Conservation (phyloP, 2,797 vertebrate species). For the Nyctalus aviator region DNA sequence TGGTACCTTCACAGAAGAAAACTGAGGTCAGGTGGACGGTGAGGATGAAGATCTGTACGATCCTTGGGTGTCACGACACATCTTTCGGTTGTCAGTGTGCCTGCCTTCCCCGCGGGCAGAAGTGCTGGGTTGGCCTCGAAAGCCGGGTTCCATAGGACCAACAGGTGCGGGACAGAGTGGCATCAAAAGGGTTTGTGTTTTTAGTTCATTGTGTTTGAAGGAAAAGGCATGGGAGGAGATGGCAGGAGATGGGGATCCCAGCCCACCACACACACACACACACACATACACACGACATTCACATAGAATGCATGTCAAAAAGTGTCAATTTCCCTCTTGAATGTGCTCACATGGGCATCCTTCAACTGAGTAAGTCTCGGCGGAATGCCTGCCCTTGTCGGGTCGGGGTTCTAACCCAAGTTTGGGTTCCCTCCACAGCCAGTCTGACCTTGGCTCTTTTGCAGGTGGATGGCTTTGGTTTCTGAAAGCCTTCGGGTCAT, state of each 20-base stretch:
- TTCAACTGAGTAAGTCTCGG: not conserved
- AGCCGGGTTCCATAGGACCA: not conserved
- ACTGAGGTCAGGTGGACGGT: no score
- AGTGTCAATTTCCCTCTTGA: fast-evolving
- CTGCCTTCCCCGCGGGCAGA: not conserved
- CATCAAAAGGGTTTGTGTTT: not conserved
- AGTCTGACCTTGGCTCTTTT: not conserved
- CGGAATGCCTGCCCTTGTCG: not conserved
- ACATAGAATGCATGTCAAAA: not conserved
- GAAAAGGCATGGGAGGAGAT: not conserved
- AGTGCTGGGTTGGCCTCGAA: not conserved
- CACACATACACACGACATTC: no score
- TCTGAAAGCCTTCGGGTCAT: not conserved
- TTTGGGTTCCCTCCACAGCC: not conserved
- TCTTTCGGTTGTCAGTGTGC: not conserved
- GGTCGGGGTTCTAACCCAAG: not conserved
- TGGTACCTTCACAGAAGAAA: not conserved
- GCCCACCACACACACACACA: no score
- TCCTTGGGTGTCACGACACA: not conserved
- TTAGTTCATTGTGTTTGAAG: not conserved
- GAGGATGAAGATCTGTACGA: not conserved
- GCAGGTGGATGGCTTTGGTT: not conserved
- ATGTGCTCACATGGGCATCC: fast-evolving
- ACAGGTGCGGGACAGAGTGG: not conserved
- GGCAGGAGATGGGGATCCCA: no score